Evolutionary conservation across 2,797 vertebrate species (phyloP), one percentile per base, ranked within the genome.

Genomic region (Triplophysa bombifrons): DNA sequence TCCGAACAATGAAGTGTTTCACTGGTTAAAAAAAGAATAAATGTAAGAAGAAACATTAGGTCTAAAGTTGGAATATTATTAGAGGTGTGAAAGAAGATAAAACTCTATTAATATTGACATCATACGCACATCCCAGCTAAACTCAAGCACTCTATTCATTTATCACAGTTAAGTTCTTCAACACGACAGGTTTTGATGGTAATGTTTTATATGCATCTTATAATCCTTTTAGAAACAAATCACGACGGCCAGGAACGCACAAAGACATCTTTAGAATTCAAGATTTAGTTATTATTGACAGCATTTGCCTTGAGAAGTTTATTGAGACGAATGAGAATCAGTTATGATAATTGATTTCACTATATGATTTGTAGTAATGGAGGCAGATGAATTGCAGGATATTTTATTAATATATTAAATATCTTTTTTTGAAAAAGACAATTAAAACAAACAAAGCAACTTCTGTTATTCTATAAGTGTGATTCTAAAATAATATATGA

Each of bases 1-100:
- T 76, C n/a, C 3, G 12, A 80, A 71, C 63, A 79, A 76, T 76
- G 72, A 72, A 85, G 12, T 48, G 46, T 48, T 48, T 48, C 13
- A 48, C 3, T 12, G 46, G 12, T 1, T 9, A 48, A 48, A 48
- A 48, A 48, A 34, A 34, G 0, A 6, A 34, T 5, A 34, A 14
- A 41, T 41, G 8, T 2, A 41, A 41, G 9, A 6, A 34, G 1
- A 34, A 34, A 34, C 34, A 0, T 34, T 34, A 41, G 8, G 38
- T 41, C 10, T 41, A 41, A 10, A 41, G 38, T 41, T 41, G 9
- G 8, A 6, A 13, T 14, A 14, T 34, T 70, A 69, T 51, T 17
- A 72, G 70, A 68, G 17, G 63, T 34, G 25, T 22, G 25, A 71
- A 48, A 19, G 55, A 65, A 16, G 41, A 76, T 34, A 5, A n/a